These are phyloP conservation scores for Balaenoptera acutorostrata DNA, from an alignment of 2,113 vertebrate species.

Conservation along the genomic window DNA sequence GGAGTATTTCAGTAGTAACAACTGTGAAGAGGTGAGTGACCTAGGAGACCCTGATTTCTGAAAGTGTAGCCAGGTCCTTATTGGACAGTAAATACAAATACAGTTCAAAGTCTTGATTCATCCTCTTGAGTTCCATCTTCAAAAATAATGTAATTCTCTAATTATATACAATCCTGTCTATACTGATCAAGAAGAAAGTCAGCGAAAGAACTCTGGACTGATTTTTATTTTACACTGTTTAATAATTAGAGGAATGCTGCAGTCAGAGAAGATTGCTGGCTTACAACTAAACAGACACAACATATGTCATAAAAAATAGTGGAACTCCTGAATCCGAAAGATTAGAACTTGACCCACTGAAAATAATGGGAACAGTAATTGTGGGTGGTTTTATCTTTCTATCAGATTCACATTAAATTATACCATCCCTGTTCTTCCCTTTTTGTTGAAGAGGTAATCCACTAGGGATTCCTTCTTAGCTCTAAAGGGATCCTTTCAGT, in stretches of 20 bases:
- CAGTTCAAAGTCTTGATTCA: neutral
- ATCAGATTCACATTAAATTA: neutral
- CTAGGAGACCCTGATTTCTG: neutral
- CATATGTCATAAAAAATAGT: neutral
- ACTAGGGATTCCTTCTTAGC: conserved; percentile 1
- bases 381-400: neutral
- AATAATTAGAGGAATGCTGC: conserved; percentile 31
- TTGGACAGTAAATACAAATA: conserved; percentile 1
- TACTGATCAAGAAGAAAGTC: conserved; percentile 18
- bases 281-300: conserved; percentile 34
- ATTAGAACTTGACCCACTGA: neutral
- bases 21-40: neutral
- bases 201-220: conserved; percentile 25
- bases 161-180: neutral
- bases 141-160: conserved; percentile 41
- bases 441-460: neutral
- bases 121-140: conserved; percentile 9
- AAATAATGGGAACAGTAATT: neutral
- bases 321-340: neutral
- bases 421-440: neutral
- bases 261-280: conserved; percentile 1
- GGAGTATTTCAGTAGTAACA: neutral
- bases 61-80: neutral
- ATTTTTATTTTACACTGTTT: conserved; percentile 42
- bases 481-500: neutral